phyloP scores from a whole-genome alignment of 2,797 vertebrate genomes.

The Pogoniulus pusillus region DNA sequence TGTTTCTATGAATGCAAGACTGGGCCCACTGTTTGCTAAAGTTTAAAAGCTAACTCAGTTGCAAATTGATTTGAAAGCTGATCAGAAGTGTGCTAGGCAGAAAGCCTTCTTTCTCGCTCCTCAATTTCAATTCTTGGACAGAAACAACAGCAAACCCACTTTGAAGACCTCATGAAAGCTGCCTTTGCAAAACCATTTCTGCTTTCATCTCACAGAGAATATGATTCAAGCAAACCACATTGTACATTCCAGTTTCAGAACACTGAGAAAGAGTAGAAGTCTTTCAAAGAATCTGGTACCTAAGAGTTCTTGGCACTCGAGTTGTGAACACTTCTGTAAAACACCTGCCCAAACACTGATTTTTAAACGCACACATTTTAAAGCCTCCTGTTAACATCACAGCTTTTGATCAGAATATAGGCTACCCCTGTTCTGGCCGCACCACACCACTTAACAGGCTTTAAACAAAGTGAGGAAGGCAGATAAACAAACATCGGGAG shows the following conservation, averaged over 20 bases:
- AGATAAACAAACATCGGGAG: neutral
- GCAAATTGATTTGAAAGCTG: constrained; percentile 6
- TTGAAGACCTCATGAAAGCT: constrained; percentile 20
- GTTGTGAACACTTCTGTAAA: neutral
- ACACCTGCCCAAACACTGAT: neutral
- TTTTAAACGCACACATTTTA: neutral
- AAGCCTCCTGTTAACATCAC: neutral
- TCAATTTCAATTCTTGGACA: neutral
- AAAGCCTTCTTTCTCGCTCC: neutral
- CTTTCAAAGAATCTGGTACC: constrained; percentile 7
- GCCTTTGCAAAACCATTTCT: neutral
- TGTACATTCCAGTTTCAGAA: neutral
- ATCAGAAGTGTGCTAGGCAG: neutral
- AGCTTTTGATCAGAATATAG: neutral
- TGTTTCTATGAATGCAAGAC: neutral
- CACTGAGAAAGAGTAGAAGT: neutral
- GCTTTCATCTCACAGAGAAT: constrained; percentile 38
- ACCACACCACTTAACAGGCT: neutral
- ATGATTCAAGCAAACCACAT: constrained; percentile 38
- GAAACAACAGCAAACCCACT: constrained; percentile 17
- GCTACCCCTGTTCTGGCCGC: neutral
- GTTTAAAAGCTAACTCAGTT: neutral
- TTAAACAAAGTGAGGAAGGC: constrained; percentile 10
- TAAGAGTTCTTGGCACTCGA: neutral
- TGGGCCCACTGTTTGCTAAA: neutral